These are phyloP conservation scores for Ennomos erosarius DNA, from an alignment of 2,888 invertebrate species.

Conservation along the genomic window DNA sequence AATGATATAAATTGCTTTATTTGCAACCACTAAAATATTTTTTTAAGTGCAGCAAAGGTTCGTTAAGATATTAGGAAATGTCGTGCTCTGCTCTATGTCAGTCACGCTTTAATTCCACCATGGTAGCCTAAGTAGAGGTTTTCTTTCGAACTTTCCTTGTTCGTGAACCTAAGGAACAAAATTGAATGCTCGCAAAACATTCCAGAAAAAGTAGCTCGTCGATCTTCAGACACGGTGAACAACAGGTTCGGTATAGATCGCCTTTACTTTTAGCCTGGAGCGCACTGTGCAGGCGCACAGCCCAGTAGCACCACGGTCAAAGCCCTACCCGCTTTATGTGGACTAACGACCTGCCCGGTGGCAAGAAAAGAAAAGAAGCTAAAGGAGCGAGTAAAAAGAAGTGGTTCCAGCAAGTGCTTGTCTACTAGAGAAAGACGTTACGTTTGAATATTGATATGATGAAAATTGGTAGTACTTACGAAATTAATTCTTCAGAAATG, in stretches of 20 bases:
- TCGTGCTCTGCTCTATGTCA: too few relatives aligned
- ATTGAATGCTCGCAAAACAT: conserved; percentile 42
- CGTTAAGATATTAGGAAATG: too few relatives aligned
- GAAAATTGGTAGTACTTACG: conserved; percentile 63
- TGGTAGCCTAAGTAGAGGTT: too few relatives aligned
- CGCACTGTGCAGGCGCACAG: conserved; percentile 34
- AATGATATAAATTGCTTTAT: too few relatives aligned
- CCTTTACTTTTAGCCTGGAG: conserved; percentile 57
- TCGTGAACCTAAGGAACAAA: conserved; percentile 8
- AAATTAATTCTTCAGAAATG: conserved; percentile 66
- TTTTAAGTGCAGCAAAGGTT: too few relatives aligned
- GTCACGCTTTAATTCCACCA: too few relatives aligned
- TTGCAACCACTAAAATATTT: too few relatives aligned
- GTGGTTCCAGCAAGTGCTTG: background rate
- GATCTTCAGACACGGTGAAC: conserved; percentile 65
- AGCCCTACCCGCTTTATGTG: conserved; percentile 49
- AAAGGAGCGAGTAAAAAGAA: background rate
- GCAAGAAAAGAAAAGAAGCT: conserved; percentile 1
- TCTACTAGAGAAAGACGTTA: conserved; percentile 16
- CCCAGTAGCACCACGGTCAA: conserved; percentile 54
- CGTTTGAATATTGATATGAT: conserved; percentile 22
- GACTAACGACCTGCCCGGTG: conserved; percentile 14
- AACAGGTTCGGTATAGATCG: conserved; percentile 69
- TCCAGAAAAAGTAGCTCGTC: conserved; percentile 60
- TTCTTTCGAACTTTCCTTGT: background rate